Evolutionary conservation across 2,888 invertebrate species (phyloP), one percentile per base, ranked within the genome.

Genomic region (Drosophila melanosoma): DNA sequence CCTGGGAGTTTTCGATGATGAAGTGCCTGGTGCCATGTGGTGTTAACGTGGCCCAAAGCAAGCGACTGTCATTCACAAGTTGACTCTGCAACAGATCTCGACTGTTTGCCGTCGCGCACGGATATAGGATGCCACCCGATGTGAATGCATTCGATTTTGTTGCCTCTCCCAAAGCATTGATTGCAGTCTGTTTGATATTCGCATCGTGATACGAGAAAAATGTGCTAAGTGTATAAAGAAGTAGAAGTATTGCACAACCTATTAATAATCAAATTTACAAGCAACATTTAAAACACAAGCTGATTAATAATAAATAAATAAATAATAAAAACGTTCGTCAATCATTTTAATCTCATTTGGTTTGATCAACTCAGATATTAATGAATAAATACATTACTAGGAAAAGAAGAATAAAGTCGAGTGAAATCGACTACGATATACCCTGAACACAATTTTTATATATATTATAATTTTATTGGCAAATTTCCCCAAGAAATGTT

Each of bases 1-100:
- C 94, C 74, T 95, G 95, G 0, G 83, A 86, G 57, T 88, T 90
- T 64, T 81, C 87, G 29, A 82, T 90, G 65, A 96, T 95, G 91
- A 96, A 97, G 92, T 97, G 97, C 29, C 96, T 94, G 0, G 97
- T 97, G 17, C 97, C 97, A 26, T 96, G 95, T 0, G 97, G 97
- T 0, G 97, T 97, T 12, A 97, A 93, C 0, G 97, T 97, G 1
- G 97, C 97, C 97, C 97, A 97, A 53, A 96, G 94, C 3, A 96
- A 95, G 10, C 96, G 94, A 5, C 95, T 95, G 90, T 96, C 96
- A 17, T 95, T 94, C 26, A 95, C 94, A 20, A 95, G 93, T 57
- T 93, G 93, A 69, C 92, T 92, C 74, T 93, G 93, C 42, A 93
- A 75, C 38, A 92, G 86, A 72, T 94, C 94, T 15, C 93, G 91